A percentile compares a stretch with the other conserved stretches of the same genome.
These are phyloP conservation scores for Macropus fuliginosus DNA, from an alignment of 2,797 vertebrate species.

Conservation along the genomic window DNA sequence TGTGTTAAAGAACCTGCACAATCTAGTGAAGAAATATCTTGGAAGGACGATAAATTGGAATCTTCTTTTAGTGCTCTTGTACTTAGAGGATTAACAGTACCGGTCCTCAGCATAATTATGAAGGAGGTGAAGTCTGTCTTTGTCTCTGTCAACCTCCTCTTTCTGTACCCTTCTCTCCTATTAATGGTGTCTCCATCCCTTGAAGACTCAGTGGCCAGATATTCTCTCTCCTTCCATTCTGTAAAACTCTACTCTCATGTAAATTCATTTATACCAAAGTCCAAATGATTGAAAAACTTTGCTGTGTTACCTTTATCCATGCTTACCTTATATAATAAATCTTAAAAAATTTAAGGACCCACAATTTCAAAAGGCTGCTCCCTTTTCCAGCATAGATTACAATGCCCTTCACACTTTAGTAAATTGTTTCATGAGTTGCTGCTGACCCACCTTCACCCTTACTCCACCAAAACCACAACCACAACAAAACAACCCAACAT, in stretches of 20 bases:
- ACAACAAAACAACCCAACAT: background rate
- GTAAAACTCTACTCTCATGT: background rate
- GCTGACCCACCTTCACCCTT: background rate
- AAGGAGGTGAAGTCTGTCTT: background rate
- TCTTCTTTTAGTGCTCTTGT: background rate
- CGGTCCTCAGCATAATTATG: background rate
- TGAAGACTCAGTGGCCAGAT: background rate
- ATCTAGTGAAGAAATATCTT: conserved; percentile 32
- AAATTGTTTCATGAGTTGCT: background rate
- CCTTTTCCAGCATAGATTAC: background rate
- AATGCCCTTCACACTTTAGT: background rate
- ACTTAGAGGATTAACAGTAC: background rate
- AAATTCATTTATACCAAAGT: background rate
- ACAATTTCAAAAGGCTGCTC: background rate
- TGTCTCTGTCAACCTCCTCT: background rate
- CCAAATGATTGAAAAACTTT: background rate
- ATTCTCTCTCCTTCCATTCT: background rate
- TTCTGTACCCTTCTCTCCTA: background rate
- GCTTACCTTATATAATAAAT: background rate
- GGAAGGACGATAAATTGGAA: background rate
- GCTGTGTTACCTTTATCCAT: background rate
- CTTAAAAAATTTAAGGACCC: background rate
- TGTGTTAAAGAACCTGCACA: conserved; percentile 55
- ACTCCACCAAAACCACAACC: background rate
- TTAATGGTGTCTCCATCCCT: background rate